Conservation (phyloP, 2,797 vertebrate genomes). For the Anas acuta region DNA sequence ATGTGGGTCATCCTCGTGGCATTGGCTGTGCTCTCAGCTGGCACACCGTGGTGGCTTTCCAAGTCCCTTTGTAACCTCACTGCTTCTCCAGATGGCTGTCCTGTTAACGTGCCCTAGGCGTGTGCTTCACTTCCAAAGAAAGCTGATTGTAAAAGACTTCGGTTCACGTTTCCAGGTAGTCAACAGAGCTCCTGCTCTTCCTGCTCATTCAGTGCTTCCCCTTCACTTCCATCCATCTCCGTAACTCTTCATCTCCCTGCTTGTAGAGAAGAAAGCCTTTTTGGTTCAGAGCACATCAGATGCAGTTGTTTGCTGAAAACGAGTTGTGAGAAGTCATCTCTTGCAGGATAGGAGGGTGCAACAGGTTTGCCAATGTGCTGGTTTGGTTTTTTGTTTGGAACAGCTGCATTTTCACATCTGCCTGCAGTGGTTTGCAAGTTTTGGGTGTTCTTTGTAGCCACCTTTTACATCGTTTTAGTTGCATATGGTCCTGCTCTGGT, state of each 20-base stretch:
- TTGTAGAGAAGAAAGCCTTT: background rate
- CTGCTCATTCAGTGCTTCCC: background rate
- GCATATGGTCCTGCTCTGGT: rapidly evolving
- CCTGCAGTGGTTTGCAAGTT: background rate
- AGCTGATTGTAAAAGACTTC: background rate
- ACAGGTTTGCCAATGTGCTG: background rate
- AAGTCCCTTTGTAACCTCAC: background rate
- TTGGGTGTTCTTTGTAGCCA: background rate
- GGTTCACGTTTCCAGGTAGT: background rate
- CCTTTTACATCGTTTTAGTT: background rate
- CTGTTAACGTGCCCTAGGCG: background rate
- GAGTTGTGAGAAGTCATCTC: background rate
- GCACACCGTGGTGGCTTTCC: background rate
- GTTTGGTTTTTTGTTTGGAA: rapidly evolving
- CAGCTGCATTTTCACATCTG: background rate
- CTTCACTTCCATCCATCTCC: background rate
- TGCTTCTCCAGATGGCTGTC: background rate
- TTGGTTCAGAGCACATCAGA: background rate
- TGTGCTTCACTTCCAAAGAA: background rate
- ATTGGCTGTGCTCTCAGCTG: background rate
- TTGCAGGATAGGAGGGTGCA: background rate
- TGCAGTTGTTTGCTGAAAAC: background rate
- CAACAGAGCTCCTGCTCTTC: background rate
- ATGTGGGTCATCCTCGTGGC: background rate
- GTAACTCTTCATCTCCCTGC: background rate